These are phyloP conservation scores for Ennomos quercinarius DNA, from an alignment of 2,888 invertebrate species.

Conservation along the genomic window DNA sequence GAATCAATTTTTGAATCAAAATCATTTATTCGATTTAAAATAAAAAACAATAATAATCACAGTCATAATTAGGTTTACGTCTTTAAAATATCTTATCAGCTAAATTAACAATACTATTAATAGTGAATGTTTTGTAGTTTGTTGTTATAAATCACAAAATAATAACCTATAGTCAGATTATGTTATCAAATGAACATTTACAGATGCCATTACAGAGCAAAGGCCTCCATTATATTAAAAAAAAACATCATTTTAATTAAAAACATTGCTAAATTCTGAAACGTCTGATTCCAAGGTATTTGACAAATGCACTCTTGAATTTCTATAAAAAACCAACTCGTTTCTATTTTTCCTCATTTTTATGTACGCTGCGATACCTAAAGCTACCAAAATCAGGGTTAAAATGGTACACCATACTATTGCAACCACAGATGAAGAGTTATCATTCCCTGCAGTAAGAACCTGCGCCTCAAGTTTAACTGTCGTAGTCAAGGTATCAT, in stretches of 20 bases:
- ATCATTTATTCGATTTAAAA: constrained; percentile 4
- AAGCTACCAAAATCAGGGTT: constrained; percentile 23
- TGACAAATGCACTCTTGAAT: constrained; percentile 51
- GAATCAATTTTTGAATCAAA: not conserved
- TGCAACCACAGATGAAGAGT: constrained; percentile 33
- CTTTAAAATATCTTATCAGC: too few species aligned
- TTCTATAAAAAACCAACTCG: constrained; percentile 38
- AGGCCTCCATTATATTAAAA: too few species aligned
- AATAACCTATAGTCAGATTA: too few species aligned
- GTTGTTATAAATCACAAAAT: too few species aligned
- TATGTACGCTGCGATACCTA: constrained; percentile 20
- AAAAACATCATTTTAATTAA: constrained; percentile 10
- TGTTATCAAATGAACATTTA: too few species aligned
- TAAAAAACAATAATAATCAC: constrained; percentile 8
- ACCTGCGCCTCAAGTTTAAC: constrained; percentile 11
- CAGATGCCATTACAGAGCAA: too few species aligned
- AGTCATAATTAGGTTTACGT: constrained; percentile 16
- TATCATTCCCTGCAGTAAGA: constrained; percentile 8
- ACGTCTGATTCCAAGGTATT: constrained; percentile 55
- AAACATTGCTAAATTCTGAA: constrained; percentile 48
- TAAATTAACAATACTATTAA: too few species aligned
- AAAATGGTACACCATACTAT: constrained; percentile 33
- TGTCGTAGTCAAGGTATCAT: constrained; percentile 38
- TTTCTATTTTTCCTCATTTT: constrained; percentile 23
- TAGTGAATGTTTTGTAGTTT: too few species aligned